A percentile compares a stretch with the other conserved stretches of the same genome.
These are phyloP conservation scores for Mesaphorura yosii DNA, from an alignment of 1,140 invertebrate species.

Conservation along the genomic window DNA sequence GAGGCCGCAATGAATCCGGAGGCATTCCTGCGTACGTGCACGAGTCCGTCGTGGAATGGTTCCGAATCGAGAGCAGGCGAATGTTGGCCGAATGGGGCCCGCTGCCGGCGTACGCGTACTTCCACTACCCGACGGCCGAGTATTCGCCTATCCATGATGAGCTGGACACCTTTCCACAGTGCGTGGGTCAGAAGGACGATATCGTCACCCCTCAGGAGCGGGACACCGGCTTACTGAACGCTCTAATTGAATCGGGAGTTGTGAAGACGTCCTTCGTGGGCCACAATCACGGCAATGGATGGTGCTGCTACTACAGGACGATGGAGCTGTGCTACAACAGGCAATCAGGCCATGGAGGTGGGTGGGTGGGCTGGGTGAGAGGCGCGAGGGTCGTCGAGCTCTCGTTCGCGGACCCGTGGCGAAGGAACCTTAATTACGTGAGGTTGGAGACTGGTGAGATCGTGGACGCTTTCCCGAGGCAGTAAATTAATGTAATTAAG, in stretches of 20 bases:
- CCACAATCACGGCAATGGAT: constrained; percentile 20
- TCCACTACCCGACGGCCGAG: constrained; percentile 20
- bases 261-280: constrained; percentile 11
- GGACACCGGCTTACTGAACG: constrained; percentile 15
- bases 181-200: constrained; percentile 14
- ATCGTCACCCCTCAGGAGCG: constrained; percentile 14
- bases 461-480: constrained; percentile 12
- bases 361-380: constrained; percentile 18
- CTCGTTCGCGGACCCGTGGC: constrained; percentile 1
- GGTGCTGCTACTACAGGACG: constrained; percentile 22
- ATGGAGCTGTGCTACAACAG: constrained; percentile 23
- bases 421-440: constrained; percentile 9
- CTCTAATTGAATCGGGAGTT: constrained; percentile 1
- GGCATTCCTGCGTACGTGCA: constrained; percentile 12
- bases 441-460: constrained; percentile 21
- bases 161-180: too few relatives aligned
- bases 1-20: constrained; percentile 9
- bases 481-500: too few relatives aligned
- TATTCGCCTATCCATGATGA: constrained; percentile 11
- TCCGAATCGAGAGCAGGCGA: background rate
- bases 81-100: constrained; percentile 12
- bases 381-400: constrained; percentile 13
- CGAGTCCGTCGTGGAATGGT: constrained; percentile 10
- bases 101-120: constrained; percentile 12
- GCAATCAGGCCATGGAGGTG: constrained; percentile 23